Base-by-base conservation (phyloP, 2,797 vertebrate species). In the Falco peregrinus region DNA sequence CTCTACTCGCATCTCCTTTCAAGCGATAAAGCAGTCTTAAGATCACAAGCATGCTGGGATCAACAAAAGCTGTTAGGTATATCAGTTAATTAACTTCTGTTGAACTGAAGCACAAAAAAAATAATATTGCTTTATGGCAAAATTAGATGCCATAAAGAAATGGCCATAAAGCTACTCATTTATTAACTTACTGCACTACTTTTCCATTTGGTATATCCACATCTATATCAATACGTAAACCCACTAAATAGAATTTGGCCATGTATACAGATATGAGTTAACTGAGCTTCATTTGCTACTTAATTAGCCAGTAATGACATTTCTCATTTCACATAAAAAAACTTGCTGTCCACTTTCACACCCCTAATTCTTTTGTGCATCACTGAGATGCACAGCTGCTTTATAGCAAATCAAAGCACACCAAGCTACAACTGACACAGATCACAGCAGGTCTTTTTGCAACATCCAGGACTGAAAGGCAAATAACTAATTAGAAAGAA, bases 401-500 rank as follows among this genome's bases (percentile, higher is more conserved):
- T 84, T 95, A 95, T 16, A 92, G 84, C 83, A 92, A 95, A 94
- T 83, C 86, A 96, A 96, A 97, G 84, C 79, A 82, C 74, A 71
- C 47, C 1, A 1, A 68, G 77, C 82, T 70, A 87, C 28, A 70
- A 79, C 13, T 80, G 95, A 96, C 87, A 95, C 60, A 94, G 93
- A 95, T 96, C 90, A 96, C 90, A 79, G 68, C 37, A 13, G 79
- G 93, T 87, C 89, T 96, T 93, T 93, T 82, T 90, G 89, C 96
- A 96, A 93, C 94, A 96, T 89, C 77, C 68, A 95, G 92, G 96
- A 97, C 97, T 97, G 97, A 98, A 98, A 98, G 97, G 97, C 98
- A 98, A 98, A 97, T 94, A 98, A 96, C 97, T 98, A 98, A 98
- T 98, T 98, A 98, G 96, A 94, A 96, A 96, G 95, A 98, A 97